Conservation (phyloP, 2,797 vertebrate species). For the Falco biarmicus region DNA sequence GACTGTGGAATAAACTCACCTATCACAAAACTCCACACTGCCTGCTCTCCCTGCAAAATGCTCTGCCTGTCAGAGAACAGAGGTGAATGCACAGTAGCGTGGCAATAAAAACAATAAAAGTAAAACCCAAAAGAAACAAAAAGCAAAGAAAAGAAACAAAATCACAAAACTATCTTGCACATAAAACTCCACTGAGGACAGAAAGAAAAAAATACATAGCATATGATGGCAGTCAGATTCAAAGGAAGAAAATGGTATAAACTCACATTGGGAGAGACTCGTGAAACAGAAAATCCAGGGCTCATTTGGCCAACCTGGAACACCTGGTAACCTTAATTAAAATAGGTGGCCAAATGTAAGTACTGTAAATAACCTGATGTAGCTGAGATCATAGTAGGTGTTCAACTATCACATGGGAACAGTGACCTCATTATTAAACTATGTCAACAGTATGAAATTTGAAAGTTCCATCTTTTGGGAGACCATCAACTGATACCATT, state of each 20-base stretch:
- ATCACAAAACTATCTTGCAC: background rate
- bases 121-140: background rate
- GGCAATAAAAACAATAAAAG: background rate
- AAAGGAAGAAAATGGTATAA: background rate
- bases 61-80: background rate
- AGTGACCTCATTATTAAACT: background rate
- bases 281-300: background rate
- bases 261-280: background rate
- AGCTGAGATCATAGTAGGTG: background rate
- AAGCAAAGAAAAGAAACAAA: background rate
- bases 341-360: background rate
- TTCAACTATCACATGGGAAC: background rate
- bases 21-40: background rate
- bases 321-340: background rate
- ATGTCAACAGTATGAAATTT: background rate
- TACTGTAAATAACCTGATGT: background rate
- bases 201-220: background rate
- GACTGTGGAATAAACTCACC: background rate
- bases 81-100: background rate
- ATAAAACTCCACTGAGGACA: background rate
- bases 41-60: background rate
- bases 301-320: background rate
- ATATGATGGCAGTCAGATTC: background rate
- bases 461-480: background rate
- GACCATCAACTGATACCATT: background rate